Base-by-base conservation (phyloP, 2,113 vertebrate genomes). In the Rissa tridactyla region DNA sequence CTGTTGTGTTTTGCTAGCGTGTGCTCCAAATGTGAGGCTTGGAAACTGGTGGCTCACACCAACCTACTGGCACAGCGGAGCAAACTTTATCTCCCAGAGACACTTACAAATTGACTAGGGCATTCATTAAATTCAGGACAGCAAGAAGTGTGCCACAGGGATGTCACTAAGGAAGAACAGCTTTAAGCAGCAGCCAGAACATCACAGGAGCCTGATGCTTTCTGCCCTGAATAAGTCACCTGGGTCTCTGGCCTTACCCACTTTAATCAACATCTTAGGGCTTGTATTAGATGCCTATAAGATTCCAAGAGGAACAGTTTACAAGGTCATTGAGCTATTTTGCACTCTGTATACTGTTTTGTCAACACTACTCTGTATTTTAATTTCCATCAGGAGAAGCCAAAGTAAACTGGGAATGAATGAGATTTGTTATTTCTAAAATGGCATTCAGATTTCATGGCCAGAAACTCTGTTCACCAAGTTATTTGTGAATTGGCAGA, bases 341-440 rank as follows among this genome's bases (percentile, higher is more conserved):
- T 89, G 49, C 9, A 5, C 30, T 78, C 47, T 75, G 19, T 65
- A 57, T 54, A 27, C 36, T 32, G 40, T 36, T 72, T 82, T 84
- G 21, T 11, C 86, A 87, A 44, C 15, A 69, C 21, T 36, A 61
- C 5, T 40, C 12, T 65, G 30, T 64, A 76, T 89, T 84, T 40
- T 70, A 71, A 61, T 55, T 80, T 82, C 30, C 29, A 85, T 26
- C 30, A 61, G 29, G 23, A 68, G 46, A 79, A 79, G 36, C 27
- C 68, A 72, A 79, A 94, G 54, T 73, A 90, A 85, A 92, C 49
- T 51, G 11, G 1, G 70, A 76, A 64, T 77, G 1, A 96, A 94
- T 79, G 25, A 82, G 82, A 90, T 77, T 18, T 83, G 8, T 90
- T 82, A 22, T 88, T 92, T 97, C 69, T 69, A 62, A 94, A 95